These are phyloP conservation scores for Oenanthe oenanthe DNA, from an alignment of 2,113 vertebrate genomes.

Conservation along the genomic window DNA sequence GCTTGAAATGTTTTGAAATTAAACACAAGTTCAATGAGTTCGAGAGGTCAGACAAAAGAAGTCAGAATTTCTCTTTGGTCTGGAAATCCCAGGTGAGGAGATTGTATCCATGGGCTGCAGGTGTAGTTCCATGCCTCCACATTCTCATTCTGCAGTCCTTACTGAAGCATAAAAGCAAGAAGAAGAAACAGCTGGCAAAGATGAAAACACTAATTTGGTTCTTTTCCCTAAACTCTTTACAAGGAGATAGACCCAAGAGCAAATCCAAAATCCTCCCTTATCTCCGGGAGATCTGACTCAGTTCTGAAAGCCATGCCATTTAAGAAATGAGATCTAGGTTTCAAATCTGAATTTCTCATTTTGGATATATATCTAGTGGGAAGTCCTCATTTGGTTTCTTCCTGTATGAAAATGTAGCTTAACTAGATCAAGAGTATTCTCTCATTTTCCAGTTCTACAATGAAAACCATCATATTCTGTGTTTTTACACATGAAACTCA, in stretches of 20 bases:
- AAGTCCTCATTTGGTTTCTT: neutral
- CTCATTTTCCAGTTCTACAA: neutral
- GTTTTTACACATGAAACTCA: neutral
- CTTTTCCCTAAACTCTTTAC: neutral
- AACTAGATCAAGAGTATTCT: neutral
- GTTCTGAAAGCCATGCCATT: neutral
- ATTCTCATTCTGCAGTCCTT: neutral
- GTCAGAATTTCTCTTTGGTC: neutral
- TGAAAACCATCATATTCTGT: neutral
- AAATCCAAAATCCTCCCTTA: neutral
- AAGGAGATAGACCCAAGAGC: neutral
- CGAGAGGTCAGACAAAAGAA: neutral
- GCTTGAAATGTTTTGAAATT: neutral
- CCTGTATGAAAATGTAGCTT: neutral
- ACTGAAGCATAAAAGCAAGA: neutral
- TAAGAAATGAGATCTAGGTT: neutral
- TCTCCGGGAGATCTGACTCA: neutral
- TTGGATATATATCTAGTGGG: accelerated
- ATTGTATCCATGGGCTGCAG: neutral
- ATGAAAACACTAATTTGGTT: neutral
- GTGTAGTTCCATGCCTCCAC: neutral
- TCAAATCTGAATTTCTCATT: neutral
- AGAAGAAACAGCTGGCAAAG: neutral
- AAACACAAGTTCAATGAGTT: neutral
- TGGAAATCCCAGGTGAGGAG: neutral